Percentiles rank a stretch among this genome's conserved stretches.
Conservation (phyloP, 2,888 invertebrate genomes). For the Lasioglossum calceatum region DNA sequence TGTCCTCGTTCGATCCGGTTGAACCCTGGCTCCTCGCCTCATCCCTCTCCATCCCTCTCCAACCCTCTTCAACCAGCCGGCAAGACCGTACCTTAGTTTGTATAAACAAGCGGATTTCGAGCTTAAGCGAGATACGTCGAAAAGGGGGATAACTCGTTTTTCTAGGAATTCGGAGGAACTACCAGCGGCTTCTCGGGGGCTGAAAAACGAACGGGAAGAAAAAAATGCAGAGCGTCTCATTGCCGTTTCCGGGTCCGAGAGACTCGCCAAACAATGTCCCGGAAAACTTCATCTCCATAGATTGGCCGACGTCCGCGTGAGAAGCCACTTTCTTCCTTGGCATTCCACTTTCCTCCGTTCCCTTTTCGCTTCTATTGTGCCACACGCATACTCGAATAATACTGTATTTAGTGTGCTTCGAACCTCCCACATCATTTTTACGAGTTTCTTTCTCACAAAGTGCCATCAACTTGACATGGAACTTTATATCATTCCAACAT, state of each 20-base stretch:
- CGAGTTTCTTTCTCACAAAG: too few species aligned
- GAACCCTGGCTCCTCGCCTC: slow-evolving; percentile 26
- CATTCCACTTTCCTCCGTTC: neutral
- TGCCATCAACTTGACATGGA: too few species aligned
- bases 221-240: slow-evolving; percentile 64
- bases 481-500: too few species aligned
- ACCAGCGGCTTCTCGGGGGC: slow-evolving; percentile 38
- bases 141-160: slow-evolving; percentile 59
- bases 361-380: neutral
- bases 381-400: neutral
- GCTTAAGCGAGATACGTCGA: slow-evolving; percentile 77
- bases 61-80: slow-evolving; percentile 22
- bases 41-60: slow-evolving; percentile 44
- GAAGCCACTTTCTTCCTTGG: slow-evolving; percentile 18
- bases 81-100: slow-evolving; percentile 73
- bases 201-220: slow-evolving; percentile 39
- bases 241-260: slow-evolving; percentile 70
- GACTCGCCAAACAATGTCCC: slow-evolving; percentile 71
- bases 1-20: slow-evolving; percentile 29
- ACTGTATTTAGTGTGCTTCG: neutral
- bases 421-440: too few species aligned
- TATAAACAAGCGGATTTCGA: slow-evolving; percentile 81
- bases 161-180: slow-evolving; percentile 57
- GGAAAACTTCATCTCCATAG: slow-evolving; percentile 64
- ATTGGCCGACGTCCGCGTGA: slow-evolving; percentile 52